Conservation (phyloP, 2,113 vertebrate genomes). For the Euleptes europaea region DNA sequence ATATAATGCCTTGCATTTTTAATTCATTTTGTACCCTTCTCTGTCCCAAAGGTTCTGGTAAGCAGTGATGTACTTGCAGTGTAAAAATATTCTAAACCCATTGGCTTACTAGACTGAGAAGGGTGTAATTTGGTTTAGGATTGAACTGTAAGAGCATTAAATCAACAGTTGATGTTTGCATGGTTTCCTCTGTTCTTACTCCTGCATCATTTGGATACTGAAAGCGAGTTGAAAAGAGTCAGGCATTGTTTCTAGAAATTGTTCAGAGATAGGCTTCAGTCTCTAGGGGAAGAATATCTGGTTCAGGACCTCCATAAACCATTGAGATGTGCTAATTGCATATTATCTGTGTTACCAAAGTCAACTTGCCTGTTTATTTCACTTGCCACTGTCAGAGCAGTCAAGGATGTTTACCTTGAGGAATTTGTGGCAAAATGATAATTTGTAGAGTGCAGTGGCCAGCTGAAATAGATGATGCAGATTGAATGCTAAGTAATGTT, state of each 20-base stretch:
- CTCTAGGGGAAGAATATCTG: not conserved
- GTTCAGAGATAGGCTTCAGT: not conserved
- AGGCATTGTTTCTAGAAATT: not conserved
- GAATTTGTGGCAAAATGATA: not conserved
- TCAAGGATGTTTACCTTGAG: not conserved
- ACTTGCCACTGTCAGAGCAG: not conserved
- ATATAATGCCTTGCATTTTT: too few relatives aligned
- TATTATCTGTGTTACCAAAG: not conserved
- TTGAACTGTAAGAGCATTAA: not conserved
- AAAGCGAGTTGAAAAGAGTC: not conserved
- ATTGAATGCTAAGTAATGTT: not conserved
- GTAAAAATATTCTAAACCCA: too few relatives aligned
- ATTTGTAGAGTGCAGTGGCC: not conserved
- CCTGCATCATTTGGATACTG: not conserved
- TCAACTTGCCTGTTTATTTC: not conserved
- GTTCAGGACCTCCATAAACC: not conserved
- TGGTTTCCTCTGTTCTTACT: not conserved
- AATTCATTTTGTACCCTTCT: too few relatives aligned
- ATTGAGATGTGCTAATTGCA: not conserved
- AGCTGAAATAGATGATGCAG: not conserved
- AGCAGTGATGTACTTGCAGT: too few relatives aligned
- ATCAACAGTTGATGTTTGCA: not conserved
- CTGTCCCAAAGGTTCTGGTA: too few relatives aligned
- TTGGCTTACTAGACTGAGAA: too few relatives aligned
- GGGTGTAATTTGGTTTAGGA: too few relatives aligned